Percentiles rank a stretch among this genome's conserved stretches.
These are phyloP conservation scores for Tringa solitaria DNA, from an alignment of 2,113 vertebrate species.

Conservation along the genomic window DNA sequence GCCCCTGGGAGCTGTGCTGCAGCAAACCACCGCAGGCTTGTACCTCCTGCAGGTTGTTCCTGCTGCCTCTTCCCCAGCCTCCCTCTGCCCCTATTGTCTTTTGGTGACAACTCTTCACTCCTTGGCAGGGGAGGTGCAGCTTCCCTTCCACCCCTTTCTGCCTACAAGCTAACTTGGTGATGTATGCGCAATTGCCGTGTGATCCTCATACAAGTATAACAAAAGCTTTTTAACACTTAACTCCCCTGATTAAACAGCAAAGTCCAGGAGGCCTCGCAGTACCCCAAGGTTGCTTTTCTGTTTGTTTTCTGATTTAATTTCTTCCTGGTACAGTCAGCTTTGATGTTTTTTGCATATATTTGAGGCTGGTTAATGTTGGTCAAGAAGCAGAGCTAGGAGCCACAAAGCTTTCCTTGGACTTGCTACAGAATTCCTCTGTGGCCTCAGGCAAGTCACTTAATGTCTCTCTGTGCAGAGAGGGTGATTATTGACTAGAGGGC, in stretches of 20 bases:
- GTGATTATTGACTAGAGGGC: slow-evolving; percentile 57
- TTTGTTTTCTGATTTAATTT: slow-evolving; percentile 53
- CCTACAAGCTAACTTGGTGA: neutral
- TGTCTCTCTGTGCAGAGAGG: slow-evolving; percentile 42
- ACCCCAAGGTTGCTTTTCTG: neutral
- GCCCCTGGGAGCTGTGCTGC: neutral
- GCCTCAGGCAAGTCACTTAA: slow-evolving; percentile 57
- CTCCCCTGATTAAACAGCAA: slow-evolving; percentile 40
- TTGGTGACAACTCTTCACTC: slow-evolving; percentile 41
- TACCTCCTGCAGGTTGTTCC: slow-evolving; percentile 34
- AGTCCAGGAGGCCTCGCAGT: slow-evolving; percentile 1
- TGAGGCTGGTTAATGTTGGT: slow-evolving; percentile 40
- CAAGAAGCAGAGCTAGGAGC: slow-evolving; percentile 55
- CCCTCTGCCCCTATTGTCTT: slow-evolving; percentile 31
- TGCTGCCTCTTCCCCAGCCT: neutral
- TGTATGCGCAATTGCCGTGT: neutral
- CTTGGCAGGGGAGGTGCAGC: neutral
- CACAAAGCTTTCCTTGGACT: slow-evolving; percentile 52
- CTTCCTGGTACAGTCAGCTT: slow-evolving; percentile 35
- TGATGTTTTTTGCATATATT: slow-evolving; percentile 49
- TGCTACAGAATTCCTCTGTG: slow-evolving; percentile 57
- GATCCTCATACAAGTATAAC: neutral
- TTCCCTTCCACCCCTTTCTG: slow-evolving; percentile 17
- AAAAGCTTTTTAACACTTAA: slow-evolving; percentile 60
- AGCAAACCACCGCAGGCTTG: neutral